Conservation (phyloP, 2,797 vertebrate species). For the Arremon brunneinucha region DNA sequence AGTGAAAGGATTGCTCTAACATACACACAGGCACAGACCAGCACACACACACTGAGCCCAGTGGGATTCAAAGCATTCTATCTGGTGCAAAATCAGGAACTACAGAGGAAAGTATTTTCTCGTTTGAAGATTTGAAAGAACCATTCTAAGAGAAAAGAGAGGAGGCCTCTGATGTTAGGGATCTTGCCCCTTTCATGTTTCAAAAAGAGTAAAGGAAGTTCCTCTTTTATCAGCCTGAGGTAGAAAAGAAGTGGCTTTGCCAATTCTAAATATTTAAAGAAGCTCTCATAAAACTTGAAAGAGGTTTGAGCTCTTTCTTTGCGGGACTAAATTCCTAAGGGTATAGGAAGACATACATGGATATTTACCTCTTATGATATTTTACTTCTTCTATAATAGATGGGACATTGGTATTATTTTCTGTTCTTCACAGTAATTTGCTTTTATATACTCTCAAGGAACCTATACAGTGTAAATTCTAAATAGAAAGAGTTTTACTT, state of each 20-base stretch:
- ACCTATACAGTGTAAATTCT: background rate
- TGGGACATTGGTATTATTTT: slow-evolving; percentile 26
- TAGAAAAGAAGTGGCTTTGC: slow-evolving; percentile 32
- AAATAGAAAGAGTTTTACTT: slow-evolving; percentile 4
- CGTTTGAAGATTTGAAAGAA: slow-evolving; percentile 55
- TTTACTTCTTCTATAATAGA: slow-evolving; percentile 50
- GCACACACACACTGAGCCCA: background rate
- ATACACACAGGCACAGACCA: background rate
- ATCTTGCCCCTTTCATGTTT: slow-evolving; percentile 53
- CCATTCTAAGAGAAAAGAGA: slow-evolving; percentile 14
- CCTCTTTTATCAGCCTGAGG: slow-evolving; percentile 48
- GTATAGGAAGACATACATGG: slow-evolving; percentile 17
- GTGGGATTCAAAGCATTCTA: background rate
- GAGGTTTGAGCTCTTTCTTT: slow-evolving; percentile 51
- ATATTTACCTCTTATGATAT: slow-evolving; percentile 44
- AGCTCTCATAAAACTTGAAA: slow-evolving; percentile 40
- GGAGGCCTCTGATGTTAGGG: slow-evolving; percentile 18
- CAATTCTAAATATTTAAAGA: slow-evolving; percentile 71
- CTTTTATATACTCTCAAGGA: slow-evolving; percentile 35
- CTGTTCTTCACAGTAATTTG: background rate
- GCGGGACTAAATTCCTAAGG: slow-evolving; percentile 32
- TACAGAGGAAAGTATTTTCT: slow-evolving; percentile 20
- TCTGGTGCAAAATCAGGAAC: background rate
- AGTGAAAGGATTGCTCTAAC: background rate
- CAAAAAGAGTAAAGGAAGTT: slow-evolving; percentile 49